A percentile compares a stretch with the other conserved stretches of the same genome.
phyloP scores from a whole-genome alignment of 2,888 invertebrate species.

The Drosophila barbarae region DNA sequence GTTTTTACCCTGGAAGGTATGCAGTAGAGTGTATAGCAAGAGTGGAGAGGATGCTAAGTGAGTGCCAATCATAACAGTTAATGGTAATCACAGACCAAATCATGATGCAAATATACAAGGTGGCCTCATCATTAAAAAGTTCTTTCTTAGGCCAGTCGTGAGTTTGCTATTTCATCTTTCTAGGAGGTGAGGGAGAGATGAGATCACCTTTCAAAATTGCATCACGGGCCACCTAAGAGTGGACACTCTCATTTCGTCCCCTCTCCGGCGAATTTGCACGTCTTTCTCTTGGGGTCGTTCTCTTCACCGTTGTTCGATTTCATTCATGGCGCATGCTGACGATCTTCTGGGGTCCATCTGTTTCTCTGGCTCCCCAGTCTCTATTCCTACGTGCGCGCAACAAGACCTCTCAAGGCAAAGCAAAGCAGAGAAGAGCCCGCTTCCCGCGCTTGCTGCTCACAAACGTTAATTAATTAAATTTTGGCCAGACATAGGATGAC shows the following conservation, averaged over 20 bases:
- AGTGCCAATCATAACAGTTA: conserved; percentile 9
- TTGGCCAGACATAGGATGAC: conserved; percentile 28
- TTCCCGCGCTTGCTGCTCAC: conserved; percentile 44
- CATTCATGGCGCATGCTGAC: conserved; percentile 31
- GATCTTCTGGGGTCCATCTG: conserved; percentile 41
- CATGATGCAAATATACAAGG: background rate
- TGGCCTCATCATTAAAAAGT: background rate
- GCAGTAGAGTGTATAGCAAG: background rate
- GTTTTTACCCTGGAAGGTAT: conserved; percentile 5
- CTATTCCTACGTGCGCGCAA: conserved; percentile 71
- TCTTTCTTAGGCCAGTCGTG: background rate
- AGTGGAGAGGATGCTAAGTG: background rate
- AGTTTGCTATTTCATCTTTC: background rate
- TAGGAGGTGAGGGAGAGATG: background rate
- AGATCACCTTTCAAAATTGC: background rate
- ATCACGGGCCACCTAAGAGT: background rate
- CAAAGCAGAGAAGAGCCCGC: conserved; percentile 37
- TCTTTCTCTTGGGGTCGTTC: conserved; percentile 19
- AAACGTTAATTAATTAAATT: conserved; percentile 19
- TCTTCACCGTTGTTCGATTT: conserved; percentile 23
- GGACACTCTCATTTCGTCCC: conserved; percentile 6
- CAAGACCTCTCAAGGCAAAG: conserved; percentile 42
- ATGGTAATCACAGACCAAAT: background rate
- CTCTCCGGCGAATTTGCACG: background rate
- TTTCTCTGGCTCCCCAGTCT: conserved; percentile 56